phyloP scores from a whole-genome alignment of 2,888 invertebrate species.

The Nemapogon koenigi region DNA sequence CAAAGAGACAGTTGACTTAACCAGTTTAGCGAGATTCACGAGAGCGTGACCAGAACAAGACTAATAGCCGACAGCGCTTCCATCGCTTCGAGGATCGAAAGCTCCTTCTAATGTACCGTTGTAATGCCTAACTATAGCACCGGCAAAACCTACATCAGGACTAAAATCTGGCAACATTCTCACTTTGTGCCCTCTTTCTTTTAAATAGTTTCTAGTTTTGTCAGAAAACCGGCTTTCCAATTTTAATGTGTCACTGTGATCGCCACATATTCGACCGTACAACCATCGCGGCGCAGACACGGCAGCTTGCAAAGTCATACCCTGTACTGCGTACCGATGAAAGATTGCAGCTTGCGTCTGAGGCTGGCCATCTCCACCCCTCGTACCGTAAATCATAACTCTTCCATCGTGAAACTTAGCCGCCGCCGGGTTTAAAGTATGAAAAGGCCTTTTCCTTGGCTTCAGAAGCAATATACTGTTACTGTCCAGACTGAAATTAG shows the following conservation, averaged over 20 bases:
- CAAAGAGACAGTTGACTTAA: too few species aligned
- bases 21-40: too few species aligned
- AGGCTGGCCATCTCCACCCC: conserved; percentile 50
- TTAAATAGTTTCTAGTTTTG: conserved; percentile 34
- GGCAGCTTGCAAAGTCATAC: conserved; percentile 31
- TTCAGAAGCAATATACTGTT: conserved; percentile 31
- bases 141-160: conserved; percentile 39
- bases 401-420: conserved; percentile 47
- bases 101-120: conserved; percentile 47
- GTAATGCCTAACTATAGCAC: conserved; percentile 38
- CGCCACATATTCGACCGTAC: conserved; percentile 30
- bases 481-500: conserved; percentile 31
- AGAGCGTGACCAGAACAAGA: too few species aligned
- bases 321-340: conserved; percentile 46
- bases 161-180: conserved; percentile 27
- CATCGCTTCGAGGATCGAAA: conserved; percentile 42
- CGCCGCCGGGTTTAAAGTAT: conserved; percentile 46
- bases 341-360: conserved; percentile 53
- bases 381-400: conserved; percentile 42
- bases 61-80: conserved; percentile 46
- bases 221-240: conserved; percentile 38
- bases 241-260: conserved; percentile 24
- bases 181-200: conserved; percentile 34
- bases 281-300: conserved; percentile 43
- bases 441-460: conserved; percentile 49